phyloP scores from a whole-genome alignment of 1,140 invertebrate species.

The Tetramorium simillimum region DNA sequence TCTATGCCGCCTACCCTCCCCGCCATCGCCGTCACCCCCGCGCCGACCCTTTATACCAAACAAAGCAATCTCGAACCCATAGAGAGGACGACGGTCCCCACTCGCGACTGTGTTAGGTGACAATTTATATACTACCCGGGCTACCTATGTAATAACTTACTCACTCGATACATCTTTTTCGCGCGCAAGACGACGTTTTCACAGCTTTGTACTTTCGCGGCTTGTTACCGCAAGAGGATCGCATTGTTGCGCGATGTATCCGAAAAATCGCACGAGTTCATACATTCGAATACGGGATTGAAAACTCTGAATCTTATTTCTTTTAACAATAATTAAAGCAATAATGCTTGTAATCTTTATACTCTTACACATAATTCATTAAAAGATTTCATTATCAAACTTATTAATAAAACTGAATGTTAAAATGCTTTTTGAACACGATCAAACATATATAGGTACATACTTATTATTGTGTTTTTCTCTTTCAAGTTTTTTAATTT shows the following conservation, averaged over 20 bases:
- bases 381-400: not conserved
- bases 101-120: constrained; percentile 82
- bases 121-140: constrained; percentile 83
- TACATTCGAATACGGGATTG: not conserved
- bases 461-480: not conserved
- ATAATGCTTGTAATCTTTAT: not conserved
- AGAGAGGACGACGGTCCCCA: constrained; percentile 76
- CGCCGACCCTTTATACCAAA: constrained; percentile 81
- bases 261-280: constrained; percentile 19
- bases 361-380: not conserved
- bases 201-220: constrained; percentile 57
- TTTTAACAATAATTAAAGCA: not conserved
- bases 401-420: not conserved
- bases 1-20: constrained; percentile 60
- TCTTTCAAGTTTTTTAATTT: not conserved
- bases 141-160: constrained; percentile 81
- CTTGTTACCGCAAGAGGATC: constrained; percentile 63
- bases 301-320: not conserved
- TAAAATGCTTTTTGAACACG: not conserved
- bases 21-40: constrained; percentile 41
- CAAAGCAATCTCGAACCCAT: constrained; percentile 82
- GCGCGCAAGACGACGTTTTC: constrained; percentile 71
- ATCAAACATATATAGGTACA: not conserved
- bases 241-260: constrained; percentile 24
- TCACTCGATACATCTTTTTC: constrained; percentile 84